These are phyloP conservation scores for Australoheros scitulus DNA, from an alignment of 2,113 vertebrate species.

Conservation along the genomic window DNA sequence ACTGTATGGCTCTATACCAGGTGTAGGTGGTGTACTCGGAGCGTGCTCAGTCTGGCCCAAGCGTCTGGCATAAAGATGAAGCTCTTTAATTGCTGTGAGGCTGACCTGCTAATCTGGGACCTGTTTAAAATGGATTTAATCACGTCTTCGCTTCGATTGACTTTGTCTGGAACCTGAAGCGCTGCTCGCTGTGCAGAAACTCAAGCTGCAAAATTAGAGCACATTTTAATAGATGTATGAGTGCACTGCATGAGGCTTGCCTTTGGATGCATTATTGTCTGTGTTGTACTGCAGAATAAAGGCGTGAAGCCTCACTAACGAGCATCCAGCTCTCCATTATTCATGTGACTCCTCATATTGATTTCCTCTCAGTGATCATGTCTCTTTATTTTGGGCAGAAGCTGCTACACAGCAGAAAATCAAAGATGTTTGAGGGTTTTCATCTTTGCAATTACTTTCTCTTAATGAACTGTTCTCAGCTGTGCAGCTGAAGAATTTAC, in stretches of 20 bases:
- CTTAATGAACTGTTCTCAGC: not conserved
- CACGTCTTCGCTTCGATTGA: not conserved
- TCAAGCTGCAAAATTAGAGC: not conserved
- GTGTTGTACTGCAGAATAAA: not conserved
- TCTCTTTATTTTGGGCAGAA: not conserved
- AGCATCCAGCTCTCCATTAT: slow-evolving; percentile 33
- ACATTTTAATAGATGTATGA: not conserved
- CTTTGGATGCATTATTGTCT: not conserved
- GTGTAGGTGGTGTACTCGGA: not conserved
- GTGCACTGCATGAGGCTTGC: not conserved
- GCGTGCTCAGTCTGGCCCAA: not conserved
- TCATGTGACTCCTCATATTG: slow-evolving; percentile 24
- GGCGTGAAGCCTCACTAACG: not conserved
- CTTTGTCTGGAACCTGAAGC: not conserved
- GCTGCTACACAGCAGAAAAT: not conserved
- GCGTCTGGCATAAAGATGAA: slow-evolving; percentile 7
- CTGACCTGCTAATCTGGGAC: not conserved
- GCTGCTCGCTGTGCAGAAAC: not conserved
- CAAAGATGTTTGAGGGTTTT: not conserved
- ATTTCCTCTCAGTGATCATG: not conserved
- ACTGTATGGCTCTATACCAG: not conserved
- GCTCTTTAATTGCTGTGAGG: slow-evolving; percentile 3
- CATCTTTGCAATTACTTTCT: not conserved
- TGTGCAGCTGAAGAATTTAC: not conserved
- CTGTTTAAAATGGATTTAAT: slow-evolving; percentile 22